These are phyloP conservation scores for Holcopasites calliopsidis DNA, from an alignment of 1,140 invertebrate species.

Conservation along the genomic window DNA sequence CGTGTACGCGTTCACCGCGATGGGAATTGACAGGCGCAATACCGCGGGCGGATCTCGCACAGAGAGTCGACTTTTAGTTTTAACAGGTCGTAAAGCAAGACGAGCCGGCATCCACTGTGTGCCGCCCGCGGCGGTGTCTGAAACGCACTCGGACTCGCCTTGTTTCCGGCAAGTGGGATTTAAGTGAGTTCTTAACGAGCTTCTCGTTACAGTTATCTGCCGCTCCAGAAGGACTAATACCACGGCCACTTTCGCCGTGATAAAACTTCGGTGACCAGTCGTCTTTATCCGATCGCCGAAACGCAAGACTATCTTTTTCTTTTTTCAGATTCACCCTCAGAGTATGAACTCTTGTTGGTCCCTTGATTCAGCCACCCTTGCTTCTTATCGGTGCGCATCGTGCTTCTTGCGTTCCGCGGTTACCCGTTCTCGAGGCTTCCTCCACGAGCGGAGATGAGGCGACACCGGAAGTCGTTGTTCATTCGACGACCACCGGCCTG, in stretches of 20 bases:
- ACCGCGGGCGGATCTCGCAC: background rate
- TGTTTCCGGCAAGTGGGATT: conserved; percentile 53
- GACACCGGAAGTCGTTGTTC: conserved; percentile 56
- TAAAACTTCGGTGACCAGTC: conserved; percentile 37
- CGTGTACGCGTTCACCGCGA: too few species aligned
- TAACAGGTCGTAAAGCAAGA: conserved; percentile 20
- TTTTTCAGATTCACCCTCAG: conserved; percentile 67
- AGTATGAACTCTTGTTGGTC: conserved; percentile 63
- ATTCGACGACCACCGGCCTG: conserved; percentile 48
- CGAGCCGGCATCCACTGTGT: background rate
- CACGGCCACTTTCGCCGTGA: conserved; percentile 34
- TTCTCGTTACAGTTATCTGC: conserved; percentile 57
- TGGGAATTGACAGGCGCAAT: background rate
- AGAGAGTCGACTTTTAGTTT: conserved; percentile 1
- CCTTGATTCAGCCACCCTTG: conserved; percentile 6
- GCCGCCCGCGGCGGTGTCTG: background rate
- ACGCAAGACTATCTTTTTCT: conserved; percentile 64
- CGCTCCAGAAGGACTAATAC: conserved; percentile 46
- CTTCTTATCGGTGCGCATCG: conserved; percentile 54
- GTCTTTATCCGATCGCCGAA: conserved; percentile 64
- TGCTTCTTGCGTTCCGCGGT: conserved; percentile 16
- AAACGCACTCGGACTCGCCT: conserved; percentile 28
- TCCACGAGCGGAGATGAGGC: conserved; percentile 22
- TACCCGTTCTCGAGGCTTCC: conserved; percentile 10
- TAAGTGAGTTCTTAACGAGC: conserved; percentile 66